Conservation (phyloP, 64 coral and sea anemone species). For the Stylophora pistillata region DNA sequence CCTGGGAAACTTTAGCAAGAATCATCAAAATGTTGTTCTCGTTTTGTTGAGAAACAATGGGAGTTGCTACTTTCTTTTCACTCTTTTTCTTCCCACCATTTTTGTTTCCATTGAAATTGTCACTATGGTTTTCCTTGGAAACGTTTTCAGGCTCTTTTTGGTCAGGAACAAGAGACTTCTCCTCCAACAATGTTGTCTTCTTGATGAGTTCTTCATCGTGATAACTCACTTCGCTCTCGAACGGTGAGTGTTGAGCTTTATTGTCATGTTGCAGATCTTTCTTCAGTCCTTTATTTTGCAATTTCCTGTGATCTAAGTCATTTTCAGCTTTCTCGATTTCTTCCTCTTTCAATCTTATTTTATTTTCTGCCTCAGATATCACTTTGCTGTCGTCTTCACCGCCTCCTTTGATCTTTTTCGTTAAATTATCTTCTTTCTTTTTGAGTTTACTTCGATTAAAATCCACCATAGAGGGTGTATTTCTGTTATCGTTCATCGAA, state of each 20-base stretch:
- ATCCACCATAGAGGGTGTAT: background rate
- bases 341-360: background rate
- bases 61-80: background rate
- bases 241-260: background rate
- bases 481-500: background rate
- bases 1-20: slow-evolving; percentile 34
- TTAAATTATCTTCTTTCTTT: background rate
- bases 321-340: background rate
- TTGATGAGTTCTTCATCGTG: background rate
- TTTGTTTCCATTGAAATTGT: background rate
- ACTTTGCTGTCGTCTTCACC: background rate
- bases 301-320: background rate
- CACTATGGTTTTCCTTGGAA: background rate
- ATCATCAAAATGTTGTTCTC: slow-evolving; percentile 46
- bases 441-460: background rate
- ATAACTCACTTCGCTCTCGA: background rate
- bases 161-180: background rate
- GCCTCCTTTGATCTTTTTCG: background rate
- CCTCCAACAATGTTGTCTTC: background rate
- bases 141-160: background rate
- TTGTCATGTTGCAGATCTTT: background rate
- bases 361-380: background rate
- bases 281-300: background rate
- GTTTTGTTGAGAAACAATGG: background rate
- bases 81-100: background rate